Evolutionary conservation across 2,888 invertebrate species (phyloP).

Genomic region (Myopa testacea): DNA sequence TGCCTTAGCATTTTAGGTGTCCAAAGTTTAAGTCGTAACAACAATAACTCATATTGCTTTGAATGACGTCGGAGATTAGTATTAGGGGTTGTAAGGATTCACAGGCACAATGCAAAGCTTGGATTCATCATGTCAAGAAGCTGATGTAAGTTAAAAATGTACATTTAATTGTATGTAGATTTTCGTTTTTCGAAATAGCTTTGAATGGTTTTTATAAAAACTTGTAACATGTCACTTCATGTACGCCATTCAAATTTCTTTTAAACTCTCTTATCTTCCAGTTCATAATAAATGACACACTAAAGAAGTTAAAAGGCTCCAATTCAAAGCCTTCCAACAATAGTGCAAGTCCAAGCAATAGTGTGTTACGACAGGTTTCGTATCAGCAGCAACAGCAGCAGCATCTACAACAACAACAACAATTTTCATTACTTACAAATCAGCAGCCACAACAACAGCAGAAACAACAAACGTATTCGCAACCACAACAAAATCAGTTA

Average conservation of each 20-base stretch:
- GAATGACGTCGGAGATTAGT: conserved; percentile 63
- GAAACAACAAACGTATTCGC: conserved; percentile 35
- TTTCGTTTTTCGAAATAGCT: not conserved
- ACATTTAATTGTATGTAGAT: not conserved
- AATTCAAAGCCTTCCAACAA: conserved; percentile 49
- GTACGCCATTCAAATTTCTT: not conserved
- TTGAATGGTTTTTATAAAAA: too few species aligned
- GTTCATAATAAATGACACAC: conserved; percentile 68
- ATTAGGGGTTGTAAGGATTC: conserved; percentile 58
- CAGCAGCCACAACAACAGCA: conserved; percentile 41
- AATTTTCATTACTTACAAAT: not conserved
- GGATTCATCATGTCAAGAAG: conserved; percentile 76
- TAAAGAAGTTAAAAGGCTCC: conserved; percentile 67
- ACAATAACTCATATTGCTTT: conserved; percentile 48
- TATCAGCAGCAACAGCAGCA: conserved; percentile 49
- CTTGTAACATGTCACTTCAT: conserved; percentile 26
- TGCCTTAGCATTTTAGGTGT: not conserved
- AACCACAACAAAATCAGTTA: conserved; percentile 47
- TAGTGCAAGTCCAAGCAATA: conserved; percentile 50
- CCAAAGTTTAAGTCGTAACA: conserved; percentile 13
- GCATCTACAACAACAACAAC: conserved; percentile 41
- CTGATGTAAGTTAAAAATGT: conserved; percentile 71
- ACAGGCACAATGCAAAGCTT: conserved; percentile 75
- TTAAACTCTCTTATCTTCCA: conserved; percentile 44
- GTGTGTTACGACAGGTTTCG: conserved; percentile 50